These are phyloP conservation scores for Pogonognathellus flavescens DNA, from an alignment of 1,140 invertebrate genomes.

Conservation along the genomic window DNA sequence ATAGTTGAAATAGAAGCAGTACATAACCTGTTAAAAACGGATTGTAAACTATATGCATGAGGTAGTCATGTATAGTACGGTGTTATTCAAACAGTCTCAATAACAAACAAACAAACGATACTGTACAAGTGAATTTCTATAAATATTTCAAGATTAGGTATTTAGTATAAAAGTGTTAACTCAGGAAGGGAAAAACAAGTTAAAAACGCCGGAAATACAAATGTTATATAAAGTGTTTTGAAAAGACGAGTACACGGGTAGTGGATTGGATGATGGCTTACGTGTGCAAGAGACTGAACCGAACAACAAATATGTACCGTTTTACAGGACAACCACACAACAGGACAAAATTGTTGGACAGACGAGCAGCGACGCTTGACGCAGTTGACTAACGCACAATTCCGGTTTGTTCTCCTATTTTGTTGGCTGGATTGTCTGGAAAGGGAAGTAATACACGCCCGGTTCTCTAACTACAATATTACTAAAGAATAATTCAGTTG, in stretches of 20 bases:
- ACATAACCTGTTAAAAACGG: too few relatives aligned
- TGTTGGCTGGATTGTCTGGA: neutral
- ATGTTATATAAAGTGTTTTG: neutral
- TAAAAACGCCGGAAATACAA: neutral
- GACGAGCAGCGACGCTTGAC: constrained; percentile 11
- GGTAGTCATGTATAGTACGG: too few relatives aligned
- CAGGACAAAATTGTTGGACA: constrained; percentile 27
- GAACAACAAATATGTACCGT: neutral
- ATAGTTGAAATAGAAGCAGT: too few relatives aligned
- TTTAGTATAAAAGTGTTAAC: too few relatives aligned
- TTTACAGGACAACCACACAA: constrained; percentile 26
- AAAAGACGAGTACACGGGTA: constrained; percentile 1
- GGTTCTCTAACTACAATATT: too few relatives aligned
- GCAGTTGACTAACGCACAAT: constrained; percentile 1
- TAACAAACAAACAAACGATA: too few relatives aligned
- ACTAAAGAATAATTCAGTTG: too few relatives aligned
- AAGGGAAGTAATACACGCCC: neutral
- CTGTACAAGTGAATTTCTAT: too few relatives aligned
- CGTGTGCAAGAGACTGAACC: neutral
- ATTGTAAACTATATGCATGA: too few relatives aligned
- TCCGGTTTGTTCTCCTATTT: neutral
- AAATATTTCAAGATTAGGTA: too few relatives aligned
- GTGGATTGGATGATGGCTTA: neutral
- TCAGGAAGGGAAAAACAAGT: neutral
- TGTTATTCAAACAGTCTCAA: too few relatives aligned